phyloP scores from a whole-genome alignment of 2,797 vertebrate species.

The Sebastiscus albofasciatus region DNA sequence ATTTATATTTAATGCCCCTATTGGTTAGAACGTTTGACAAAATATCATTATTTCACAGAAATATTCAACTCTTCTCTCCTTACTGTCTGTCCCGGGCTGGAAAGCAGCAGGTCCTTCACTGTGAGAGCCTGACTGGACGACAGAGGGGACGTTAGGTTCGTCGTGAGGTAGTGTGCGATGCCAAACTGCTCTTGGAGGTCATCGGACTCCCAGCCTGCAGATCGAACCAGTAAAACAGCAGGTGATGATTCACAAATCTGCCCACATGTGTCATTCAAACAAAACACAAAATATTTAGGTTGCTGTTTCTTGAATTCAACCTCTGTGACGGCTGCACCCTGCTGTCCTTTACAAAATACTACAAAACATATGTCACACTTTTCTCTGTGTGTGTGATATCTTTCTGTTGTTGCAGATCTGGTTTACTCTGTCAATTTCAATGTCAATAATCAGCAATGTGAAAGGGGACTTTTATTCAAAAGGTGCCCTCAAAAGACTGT shows the following conservation, averaged over 20 bases:
- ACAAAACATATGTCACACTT: neutral
- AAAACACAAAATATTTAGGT: neutral
- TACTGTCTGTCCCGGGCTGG: slow-evolving; percentile 71
- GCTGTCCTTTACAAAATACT: slow-evolving; percentile 1
- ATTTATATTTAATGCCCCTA: neutral
- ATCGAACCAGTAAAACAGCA: slow-evolving; percentile 7
- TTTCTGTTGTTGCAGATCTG: neutral
- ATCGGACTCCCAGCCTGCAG: slow-evolving; percentile 60
- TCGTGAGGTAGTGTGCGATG: slow-evolving; percentile 56
- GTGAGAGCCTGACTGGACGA: slow-evolving; percentile 78
- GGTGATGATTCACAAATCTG: slow-evolving; percentile 14
- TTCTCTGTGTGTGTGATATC: neutral
- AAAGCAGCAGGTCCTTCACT: slow-evolving; percentile 92
- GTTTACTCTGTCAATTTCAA: neutral
- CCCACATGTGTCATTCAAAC: neutral
- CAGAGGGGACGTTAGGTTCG: slow-evolving; percentile 29
- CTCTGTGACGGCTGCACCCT: neutral
- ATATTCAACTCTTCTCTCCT: slow-evolving; percentile 8
- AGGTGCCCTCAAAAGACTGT: slow-evolving; percentile 1
- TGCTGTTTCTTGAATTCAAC: neutral
- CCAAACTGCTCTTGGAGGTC: slow-evolving; percentile 55
- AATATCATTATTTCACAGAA: neutral
- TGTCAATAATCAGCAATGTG: neutral
- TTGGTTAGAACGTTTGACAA: neutral
- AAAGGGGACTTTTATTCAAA: slow-evolving; percentile 19